Evolutionary conservation across 2,888 invertebrate genomes (phyloP), one percentile per base, ranked within the genome.

Genomic region (Lutraria lutraria): DNA sequence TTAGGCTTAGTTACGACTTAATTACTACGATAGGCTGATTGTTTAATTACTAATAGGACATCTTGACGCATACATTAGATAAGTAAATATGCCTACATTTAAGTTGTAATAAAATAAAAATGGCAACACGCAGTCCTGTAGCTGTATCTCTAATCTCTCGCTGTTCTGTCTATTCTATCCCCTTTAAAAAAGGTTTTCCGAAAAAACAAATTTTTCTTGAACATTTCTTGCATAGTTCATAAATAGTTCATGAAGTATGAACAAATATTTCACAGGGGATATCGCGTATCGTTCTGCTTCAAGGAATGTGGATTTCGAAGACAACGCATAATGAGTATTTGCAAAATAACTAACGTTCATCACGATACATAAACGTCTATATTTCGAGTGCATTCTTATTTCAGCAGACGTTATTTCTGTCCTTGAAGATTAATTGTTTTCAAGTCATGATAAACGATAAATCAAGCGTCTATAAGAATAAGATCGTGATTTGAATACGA

Each of bases 1-100:
- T 31, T 13, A 76, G 34, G 0, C 63, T 31, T 16, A 76, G 31
- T 76, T 34, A 76, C 34, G 76, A 76, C 76, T 19, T 76, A 34
- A 31, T 34, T 31, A 76, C 76, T 16, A 76, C 34, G 19, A 34
- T 19, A 6, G 10, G 76, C 31, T 34, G 76, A 76, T 76, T 76
- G 76, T 76, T 76, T 76, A 3, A 76, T 76, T 76, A 34, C 76
- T 16, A 19, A 76, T 4, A 76, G 34, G 76, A 76, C 76, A 76
- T 34, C 31, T 31, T 76, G 76, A 31, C 76, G 31, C 29, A 76
- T 68, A 68, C 8, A n/a, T n/a, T 63, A 16, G 63, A 6, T 21
- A 63, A n/a, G 2, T 68, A 25, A 68, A 68, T 68, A 68, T 8
- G 63, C 12, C 63, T 25, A 25, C 25, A 68, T 68, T 68, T 68